Conservation (phyloP, 2,797 vertebrate species). For the Spondyliosoma cantharus region DNA sequence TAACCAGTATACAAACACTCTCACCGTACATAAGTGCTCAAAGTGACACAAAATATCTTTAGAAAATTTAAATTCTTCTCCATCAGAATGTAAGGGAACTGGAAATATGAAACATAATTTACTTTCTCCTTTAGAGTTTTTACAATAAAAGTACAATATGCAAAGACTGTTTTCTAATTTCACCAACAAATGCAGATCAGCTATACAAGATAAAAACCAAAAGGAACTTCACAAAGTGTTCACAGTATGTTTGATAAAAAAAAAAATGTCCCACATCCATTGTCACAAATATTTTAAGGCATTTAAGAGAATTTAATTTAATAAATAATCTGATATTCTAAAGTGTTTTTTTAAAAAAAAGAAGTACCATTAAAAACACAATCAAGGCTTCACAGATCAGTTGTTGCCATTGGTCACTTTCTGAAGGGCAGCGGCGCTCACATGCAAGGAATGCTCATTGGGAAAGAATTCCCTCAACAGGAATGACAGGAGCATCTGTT, state of each 20-base stretch:
- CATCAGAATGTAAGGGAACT: constrained; percentile 19
- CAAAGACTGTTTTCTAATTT: constrained; percentile 14
- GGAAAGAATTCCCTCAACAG: constrained; percentile 79
- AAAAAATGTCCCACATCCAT: neutral
- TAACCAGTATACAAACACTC: constrained; percentile 20
- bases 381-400: constrained; percentile 53
- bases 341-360: constrained; percentile 27
- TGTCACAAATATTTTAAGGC: constrained; percentile 45
- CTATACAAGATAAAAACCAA: constrained; percentile 12
- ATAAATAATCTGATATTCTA: constrained; percentile 65
- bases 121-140: constrained; percentile 31
- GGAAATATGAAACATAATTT: constrained; percentile 3
- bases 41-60: constrained; percentile 58
- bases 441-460: constrained; percentile 67
- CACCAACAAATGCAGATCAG: constrained; percentile 13
- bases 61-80: constrained; percentile 20
- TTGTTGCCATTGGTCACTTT: constrained; percentile 57
- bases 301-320: constrained; percentile 33
- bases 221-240: constrained; percentile 37
- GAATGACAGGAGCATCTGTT: constrained; percentile 80
- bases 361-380: constrained; percentile 43
- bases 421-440: constrained; percentile 56
- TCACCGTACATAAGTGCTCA: constrained; percentile 51
- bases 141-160: constrained; percentile 16
- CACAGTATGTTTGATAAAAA: constrained; percentile 52